Percentiles rank a stretch among this genome's conserved stretches.
Conservation (phyloP, 2,797 vertebrate genomes). For the Dendrocincla tyrannina region DNA sequence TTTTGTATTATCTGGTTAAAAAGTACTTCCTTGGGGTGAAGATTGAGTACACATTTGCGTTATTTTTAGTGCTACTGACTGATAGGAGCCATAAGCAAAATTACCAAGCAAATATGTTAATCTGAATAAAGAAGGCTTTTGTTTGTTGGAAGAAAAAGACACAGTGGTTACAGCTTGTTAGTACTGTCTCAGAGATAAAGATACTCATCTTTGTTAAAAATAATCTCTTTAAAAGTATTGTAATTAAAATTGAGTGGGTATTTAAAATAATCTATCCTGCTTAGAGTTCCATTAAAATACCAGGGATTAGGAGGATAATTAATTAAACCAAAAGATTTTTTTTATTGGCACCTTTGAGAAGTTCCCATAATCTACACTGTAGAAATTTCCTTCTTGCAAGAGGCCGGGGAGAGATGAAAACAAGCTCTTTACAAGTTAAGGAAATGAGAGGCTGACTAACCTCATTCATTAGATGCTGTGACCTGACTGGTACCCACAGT, state of each 20-base stretch:
- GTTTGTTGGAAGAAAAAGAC: not conserved
- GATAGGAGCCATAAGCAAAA: not conserved
- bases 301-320: not conserved
- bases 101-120: not conserved
- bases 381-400: not conserved
- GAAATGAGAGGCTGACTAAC: not conserved
- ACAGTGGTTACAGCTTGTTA: not conserved
- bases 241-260: not conserved
- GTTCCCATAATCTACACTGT: not conserved
- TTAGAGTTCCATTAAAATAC: not conserved
- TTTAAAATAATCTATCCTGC: conserved; percentile 14
- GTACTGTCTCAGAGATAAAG: not conserved
- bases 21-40: not conserved
- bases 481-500: not conserved
- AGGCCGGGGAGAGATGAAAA: not conserved
- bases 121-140: not conserved
- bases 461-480: not conserved
- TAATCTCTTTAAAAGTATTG: not conserved
- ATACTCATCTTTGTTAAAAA: not conserved
- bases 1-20: not conserved
- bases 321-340: not conserved
- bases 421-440: not conserved
- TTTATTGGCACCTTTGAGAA: not conserved
- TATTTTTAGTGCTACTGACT: not conserved
- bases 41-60: not conserved